These are phyloP conservation scores for Proisotoma minuta DNA, from an alignment of 2,888 invertebrate species.

Conservation along the genomic window DNA sequence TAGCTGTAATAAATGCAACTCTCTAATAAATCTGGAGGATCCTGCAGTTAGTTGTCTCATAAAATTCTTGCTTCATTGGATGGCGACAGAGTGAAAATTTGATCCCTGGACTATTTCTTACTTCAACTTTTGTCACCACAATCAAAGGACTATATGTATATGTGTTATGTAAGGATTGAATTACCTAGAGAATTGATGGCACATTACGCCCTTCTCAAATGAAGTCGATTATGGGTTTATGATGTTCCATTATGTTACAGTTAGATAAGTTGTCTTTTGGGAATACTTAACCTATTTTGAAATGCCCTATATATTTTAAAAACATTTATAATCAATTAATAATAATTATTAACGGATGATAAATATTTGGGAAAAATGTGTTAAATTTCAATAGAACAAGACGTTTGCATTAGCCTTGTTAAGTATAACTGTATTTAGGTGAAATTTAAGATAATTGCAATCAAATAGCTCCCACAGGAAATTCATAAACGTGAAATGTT, in stretches of 20 bases:
- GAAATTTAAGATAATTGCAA: too few relatives aligned
- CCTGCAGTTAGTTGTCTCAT: constrained; percentile 5
- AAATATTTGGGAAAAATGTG: too few relatives aligned
- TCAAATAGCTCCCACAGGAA: neutral
- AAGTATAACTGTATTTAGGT: too few relatives aligned
- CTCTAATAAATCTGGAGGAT: neutral
- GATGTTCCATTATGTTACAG: neutral
- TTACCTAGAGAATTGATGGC: too few relatives aligned
- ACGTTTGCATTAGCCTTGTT: too few relatives aligned
- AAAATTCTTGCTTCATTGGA: constrained; percentile 15
- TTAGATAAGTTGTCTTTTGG: too few relatives aligned
- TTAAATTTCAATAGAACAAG: neutral
- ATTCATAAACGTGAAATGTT: neutral
- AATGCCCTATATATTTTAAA: too few relatives aligned
- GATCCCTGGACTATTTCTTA: constrained; percentile 4
- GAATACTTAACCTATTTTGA: too few relatives aligned
- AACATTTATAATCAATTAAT: neutral
- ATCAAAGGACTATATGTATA: neutral
- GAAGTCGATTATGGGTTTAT: neutral
- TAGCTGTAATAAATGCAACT: neutral
- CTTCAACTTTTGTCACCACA: neutral
- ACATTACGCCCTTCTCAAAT: too few relatives aligned
- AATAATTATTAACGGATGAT: too few relatives aligned
- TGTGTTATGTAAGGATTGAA: neutral
- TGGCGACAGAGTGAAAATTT: constrained; percentile 10